Base-by-base conservation (phyloP, 2,888 invertebrate genomes). In the Drosophila seclusa region DNA sequence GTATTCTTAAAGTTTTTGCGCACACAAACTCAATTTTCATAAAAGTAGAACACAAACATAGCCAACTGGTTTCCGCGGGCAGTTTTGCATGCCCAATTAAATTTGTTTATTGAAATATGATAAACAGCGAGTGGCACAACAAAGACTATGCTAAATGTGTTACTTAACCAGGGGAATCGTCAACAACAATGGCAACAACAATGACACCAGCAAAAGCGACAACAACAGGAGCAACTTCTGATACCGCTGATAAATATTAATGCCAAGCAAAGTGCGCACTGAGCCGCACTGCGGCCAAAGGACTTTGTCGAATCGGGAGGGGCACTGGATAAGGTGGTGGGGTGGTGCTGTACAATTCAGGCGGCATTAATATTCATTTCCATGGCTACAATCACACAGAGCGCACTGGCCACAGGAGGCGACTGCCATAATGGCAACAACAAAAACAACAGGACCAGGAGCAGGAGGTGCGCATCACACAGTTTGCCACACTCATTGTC, bases 211-310 rank as follows among this genome's bases (percentile, higher is more conserved):
- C 13, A 50, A 55, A 36, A 59, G 29, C 27, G 55, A 61, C 53
- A 63, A 32, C 45, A 78, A 55, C 49, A 59, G 24, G 7, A 48
- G 34, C 59, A 83, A 76, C 64, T 87, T 69, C 67, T 87, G 89
- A 90, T 87, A 80, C 87, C 78, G 82, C 87, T 87, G 90, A 87
- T 87, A 87, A 87, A 87, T 87, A 87, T 87, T 90, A 87, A 87
- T 87, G 87, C 85, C 76, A 68, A 82, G 87, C 87, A 90, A 87
- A 90, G 89, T 87, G 90, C 76, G 78, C 89, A 85, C 90, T 86
- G 85, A 85, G 85, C 89, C 90, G 81, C 71, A 70, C 80, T 85
- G 90, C 82, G 89, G 86, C 76, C 84, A 89, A 84, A 90, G 89
- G 88, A 89, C 86, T 90, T 85, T 90, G 73, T 38, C 58, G 27